Conservation (phyloP, 2,113 vertebrate species). For the Phyllostomus discolor region DNA sequence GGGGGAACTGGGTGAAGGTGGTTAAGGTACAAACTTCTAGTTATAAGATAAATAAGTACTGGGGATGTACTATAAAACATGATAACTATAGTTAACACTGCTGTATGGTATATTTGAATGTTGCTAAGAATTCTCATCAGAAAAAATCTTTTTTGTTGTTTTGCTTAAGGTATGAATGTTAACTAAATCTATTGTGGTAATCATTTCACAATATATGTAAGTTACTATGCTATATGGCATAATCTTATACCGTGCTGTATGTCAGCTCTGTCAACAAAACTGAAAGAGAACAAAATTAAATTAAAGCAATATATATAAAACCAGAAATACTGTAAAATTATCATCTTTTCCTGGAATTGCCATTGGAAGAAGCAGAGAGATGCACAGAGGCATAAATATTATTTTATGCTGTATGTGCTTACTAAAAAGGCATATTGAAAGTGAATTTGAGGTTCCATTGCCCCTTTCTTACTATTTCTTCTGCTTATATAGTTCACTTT, state of each 20-base stretch:
- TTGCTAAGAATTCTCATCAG: not conserved
- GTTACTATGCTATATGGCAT: not conserved
- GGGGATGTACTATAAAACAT: not conserved
- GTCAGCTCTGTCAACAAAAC: not conserved
- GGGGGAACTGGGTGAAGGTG: not conserved
- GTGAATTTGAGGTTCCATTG: not conserved
- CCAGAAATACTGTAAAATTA: not conserved
- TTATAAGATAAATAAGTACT: not conserved
- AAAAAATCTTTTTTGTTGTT: not conserved
- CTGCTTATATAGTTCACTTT: not conserved
- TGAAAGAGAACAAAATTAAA: not conserved
- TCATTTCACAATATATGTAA: not conserved
- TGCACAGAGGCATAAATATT: not conserved
- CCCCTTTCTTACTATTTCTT: not conserved
- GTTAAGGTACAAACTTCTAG: not conserved
- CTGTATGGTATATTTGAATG: not conserved
- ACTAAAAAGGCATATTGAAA: not conserved
- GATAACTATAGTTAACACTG: not conserved
- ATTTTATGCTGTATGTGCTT: not conserved
- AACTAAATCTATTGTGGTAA: not conserved
- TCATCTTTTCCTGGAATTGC: not conserved
- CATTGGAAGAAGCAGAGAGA: not conserved
- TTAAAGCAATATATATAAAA: not conserved
- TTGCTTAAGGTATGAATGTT: not conserved
- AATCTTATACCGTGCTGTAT: not conserved